phyloP scores from a whole-genome alignment of 2,797 vertebrate genomes.

The Halcyon chelicuti region DNA sequence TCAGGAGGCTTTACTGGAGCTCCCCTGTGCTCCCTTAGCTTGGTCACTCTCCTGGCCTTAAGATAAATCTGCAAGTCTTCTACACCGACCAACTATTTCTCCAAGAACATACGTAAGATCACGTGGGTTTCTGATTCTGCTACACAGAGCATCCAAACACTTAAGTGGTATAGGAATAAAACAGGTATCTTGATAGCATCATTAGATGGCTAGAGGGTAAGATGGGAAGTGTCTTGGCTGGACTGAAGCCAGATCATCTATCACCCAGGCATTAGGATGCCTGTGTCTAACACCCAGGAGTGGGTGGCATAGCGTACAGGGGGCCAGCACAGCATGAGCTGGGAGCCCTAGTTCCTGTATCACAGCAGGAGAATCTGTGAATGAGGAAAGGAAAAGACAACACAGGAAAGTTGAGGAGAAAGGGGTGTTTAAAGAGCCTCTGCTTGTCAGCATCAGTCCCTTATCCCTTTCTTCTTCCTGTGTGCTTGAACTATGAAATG shows the following conservation, averaged over 20 bases:
- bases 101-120: neutral
- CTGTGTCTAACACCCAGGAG: neutral
- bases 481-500: neutral
- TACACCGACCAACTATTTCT: neutral
- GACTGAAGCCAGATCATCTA: neutral
- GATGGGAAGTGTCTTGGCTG: neutral
- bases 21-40: neutral
- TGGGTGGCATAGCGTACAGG: neutral
- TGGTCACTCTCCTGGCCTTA: neutral
- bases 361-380: slow-evolving; percentile 4
- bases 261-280: neutral
- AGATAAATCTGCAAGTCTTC: neutral
- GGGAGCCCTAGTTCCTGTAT: slow-evolving; percentile 19
- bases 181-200: neutral
- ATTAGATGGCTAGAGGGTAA: neutral
- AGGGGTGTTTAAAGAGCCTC: neutral
- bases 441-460: neutral
- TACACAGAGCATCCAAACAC: neutral
- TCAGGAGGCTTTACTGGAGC: neutral
- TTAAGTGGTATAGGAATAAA: neutral
- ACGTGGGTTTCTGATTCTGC: neutral
- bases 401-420: neutral
- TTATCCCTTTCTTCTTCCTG: neutral
- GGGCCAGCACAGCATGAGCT: slow-evolving; percentile 6
- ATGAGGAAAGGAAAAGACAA: neutral